These are phyloP conservation scores for Holocentrus rufus DNA, from an alignment of 2,797 vertebrate genomes.

Conservation along the genomic window DNA sequence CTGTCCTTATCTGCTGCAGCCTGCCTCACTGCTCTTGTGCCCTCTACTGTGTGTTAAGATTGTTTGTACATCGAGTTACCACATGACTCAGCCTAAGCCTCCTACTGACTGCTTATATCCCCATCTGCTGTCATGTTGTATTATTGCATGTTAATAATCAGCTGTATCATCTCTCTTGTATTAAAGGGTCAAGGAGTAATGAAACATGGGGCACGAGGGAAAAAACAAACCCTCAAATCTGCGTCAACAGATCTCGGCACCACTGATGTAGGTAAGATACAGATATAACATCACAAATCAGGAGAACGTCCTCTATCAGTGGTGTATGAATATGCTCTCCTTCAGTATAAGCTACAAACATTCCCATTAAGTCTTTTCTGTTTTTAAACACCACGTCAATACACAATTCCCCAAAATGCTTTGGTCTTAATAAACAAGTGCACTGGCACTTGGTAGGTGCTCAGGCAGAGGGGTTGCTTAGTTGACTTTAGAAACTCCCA, in stretches of 20 bases:
- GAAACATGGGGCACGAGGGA: constrained; percentile 92
- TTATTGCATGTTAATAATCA: constrained; percentile 21
- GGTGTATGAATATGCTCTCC: background rate
- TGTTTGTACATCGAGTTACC: background rate
- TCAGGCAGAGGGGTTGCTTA: too few species aligned
- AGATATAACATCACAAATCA: background rate
- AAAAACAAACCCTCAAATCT: constrained; percentile 95
- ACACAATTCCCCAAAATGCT: too few species aligned
- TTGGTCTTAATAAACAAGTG: too few species aligned
- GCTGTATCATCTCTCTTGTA: background rate
- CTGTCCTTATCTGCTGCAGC: too few species aligned
- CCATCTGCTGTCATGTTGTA: constrained; percentile 48
- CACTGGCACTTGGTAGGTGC: too few species aligned
- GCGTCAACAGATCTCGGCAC: constrained; percentile 96
- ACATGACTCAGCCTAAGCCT: background rate
- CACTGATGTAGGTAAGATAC: constrained; percentile 90
- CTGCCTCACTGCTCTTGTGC: background rate
- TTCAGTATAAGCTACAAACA: background rate
- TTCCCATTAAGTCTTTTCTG: too few species aligned
- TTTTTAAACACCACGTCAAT: too few species aligned
- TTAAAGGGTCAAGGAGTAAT: constrained; percentile 89
- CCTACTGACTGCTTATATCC: background rate
- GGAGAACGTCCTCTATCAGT: background rate
- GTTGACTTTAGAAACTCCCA: too few species aligned
- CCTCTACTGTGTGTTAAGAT: background rate